These are phyloP conservation scores for Phaetusa simplex DNA, from an alignment of 2,113 vertebrate species.

Conservation along the genomic window DNA sequence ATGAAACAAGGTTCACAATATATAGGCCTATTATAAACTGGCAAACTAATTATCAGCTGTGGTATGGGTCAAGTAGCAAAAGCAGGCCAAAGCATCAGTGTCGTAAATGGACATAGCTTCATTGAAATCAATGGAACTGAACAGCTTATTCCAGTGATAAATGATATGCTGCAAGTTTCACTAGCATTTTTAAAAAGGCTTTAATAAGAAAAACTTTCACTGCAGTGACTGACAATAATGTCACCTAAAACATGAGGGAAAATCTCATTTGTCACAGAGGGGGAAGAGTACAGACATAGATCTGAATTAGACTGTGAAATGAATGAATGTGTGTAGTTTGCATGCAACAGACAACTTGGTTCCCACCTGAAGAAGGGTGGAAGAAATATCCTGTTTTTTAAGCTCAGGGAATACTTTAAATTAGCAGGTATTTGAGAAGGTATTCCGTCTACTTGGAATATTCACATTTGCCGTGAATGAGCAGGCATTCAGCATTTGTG, in stretches of 20 bases:
- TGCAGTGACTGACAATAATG: neutral
- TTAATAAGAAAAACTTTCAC: slow-evolving; percentile 8
- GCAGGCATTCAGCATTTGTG: neutral
- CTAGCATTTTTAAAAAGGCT: neutral
- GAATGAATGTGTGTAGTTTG: neutral
- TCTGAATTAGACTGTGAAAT: neutral
- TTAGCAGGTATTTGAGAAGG: neutral
- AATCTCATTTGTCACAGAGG: neutral
- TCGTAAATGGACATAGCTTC: neutral
- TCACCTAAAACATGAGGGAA: fast-evolving
- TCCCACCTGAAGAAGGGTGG: neutral
- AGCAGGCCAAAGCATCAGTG: neutral
- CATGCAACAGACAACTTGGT: neutral
- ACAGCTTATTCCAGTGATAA: neutral
- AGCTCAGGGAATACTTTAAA: neutral
- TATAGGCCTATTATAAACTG: neutral
- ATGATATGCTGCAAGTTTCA: neutral
- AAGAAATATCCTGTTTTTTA: neutral
- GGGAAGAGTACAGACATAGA: neutral
- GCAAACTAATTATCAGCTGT: slow-evolving; percentile 16
- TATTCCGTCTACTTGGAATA: neutral
- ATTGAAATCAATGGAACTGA: neutral
- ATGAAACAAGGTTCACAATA: neutral
- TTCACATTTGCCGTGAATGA: neutral
- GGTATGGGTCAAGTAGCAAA: neutral